phyloP scores from a whole-genome alignment of 2,888 invertebrate genomes.

The Drosophila tanythrix region DNA sequence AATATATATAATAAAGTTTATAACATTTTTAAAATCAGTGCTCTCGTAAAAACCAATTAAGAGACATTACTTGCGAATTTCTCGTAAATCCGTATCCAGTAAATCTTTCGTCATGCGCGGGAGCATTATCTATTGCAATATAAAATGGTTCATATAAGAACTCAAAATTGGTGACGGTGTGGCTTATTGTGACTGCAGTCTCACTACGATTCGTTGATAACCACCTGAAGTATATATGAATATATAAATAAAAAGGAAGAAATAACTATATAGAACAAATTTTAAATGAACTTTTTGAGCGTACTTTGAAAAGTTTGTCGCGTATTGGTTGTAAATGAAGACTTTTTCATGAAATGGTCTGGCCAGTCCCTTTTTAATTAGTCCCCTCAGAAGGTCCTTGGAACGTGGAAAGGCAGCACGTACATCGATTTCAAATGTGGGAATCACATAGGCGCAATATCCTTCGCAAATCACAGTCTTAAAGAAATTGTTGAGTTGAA shows the following conservation, averaged over 20 bases:
- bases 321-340: constrained; percentile 96
- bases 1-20: background rate
- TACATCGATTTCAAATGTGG: constrained; percentile 94
- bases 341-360: constrained; percentile 96
- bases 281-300: constrained; percentile 3
- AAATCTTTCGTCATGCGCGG: constrained; percentile 94
- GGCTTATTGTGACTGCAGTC: constrained; percentile 90
- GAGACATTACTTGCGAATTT: constrained; percentile 90
- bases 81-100: constrained; percentile 96
- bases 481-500: constrained; percentile 89
- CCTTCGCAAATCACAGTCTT: constrained; percentile 86
- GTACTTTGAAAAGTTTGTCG: constrained; percentile 94
- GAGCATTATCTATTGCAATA: constrained; percentile 92
- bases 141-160: constrained; percentile 97
- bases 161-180: constrained; percentile 93
- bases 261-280: background rate
- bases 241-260: background rate
- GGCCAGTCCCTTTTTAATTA: constrained; percentile 92
- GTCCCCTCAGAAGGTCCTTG: constrained; percentile 90
- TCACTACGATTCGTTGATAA: constrained; percentile 72
- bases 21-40: background rate
- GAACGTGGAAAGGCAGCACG: constrained; percentile 92
- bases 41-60: background rate
- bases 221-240: constrained; percentile 62
- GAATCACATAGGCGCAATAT: constrained; percentile 94